Conservation (phyloP, 2,888 invertebrate genomes). For the Acleris holmiana region DNA sequence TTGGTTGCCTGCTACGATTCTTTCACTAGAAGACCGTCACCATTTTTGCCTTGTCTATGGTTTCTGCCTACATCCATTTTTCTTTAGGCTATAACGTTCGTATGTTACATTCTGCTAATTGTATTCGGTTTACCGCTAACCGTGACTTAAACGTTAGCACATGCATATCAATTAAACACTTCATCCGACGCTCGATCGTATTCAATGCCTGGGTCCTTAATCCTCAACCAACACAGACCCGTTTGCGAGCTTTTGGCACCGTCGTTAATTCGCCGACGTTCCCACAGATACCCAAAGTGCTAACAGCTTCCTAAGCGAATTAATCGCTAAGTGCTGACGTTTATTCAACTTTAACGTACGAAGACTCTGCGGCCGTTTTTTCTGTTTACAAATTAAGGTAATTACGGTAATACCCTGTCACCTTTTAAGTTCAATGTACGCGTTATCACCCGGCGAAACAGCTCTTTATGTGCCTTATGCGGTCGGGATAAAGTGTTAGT, state of each 20-base stretch:
- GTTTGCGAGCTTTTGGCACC: too few relatives aligned
- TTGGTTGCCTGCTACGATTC: too few relatives aligned
- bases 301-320: constrained; percentile 60
- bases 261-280: constrained; percentile 54
- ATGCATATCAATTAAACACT: constrained; percentile 31
- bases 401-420: constrained; percentile 80
- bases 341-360: constrained; percentile 66
- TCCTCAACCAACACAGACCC: too few relatives aligned
- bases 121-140: constrained; percentile 11
- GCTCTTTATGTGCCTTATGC: constrained; percentile 54
- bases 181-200: constrained; percentile 9
- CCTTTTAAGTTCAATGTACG: constrained; percentile 81
- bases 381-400: constrained; percentile 81
- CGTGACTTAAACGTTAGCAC: constrained; percentile 17
- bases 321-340: constrained; percentile 47
- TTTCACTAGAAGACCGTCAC: too few relatives aligned
- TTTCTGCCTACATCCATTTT: too few relatives aligned
- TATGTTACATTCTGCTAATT: background rate
- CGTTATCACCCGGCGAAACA: constrained; percentile 54
- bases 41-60: too few relatives aligned
- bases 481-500: constrained; percentile 57
- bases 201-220: too few relatives aligned
- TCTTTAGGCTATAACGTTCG: too few relatives aligned
- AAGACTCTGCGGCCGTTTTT: constrained; percentile 67
- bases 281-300: constrained; percentile 49